Evolutionary conservation across 2,113 vertebrate genomes (phyloP), one percentile per base, ranked within the genome.

Genomic region (Rhinolophus sinicus): DNA sequence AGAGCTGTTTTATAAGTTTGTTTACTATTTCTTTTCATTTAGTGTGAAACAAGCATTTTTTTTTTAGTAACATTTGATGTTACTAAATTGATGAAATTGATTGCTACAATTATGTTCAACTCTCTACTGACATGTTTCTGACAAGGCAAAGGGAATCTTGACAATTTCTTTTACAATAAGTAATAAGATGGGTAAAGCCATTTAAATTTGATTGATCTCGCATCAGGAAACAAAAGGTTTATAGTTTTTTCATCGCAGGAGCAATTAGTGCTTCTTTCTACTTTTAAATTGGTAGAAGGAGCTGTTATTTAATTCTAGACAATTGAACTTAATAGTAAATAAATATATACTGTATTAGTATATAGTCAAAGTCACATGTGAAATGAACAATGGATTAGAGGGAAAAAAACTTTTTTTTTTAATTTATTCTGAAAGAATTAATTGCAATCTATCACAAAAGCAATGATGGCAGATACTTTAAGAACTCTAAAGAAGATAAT

Each of bases 251-350:
- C 33, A 60, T 70, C 38, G 94, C 15, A 40, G 9, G 77, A 8
- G 10, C 52, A 85, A 95, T 81, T 91, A 85, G 77, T 82, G 38
- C 18, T 85, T 78, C 56, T 67, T 73, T 92, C 8, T 64, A 89
- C 24, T 26, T 96, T 93, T 86, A 83, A 86, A 83, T 67, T 11
- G 24, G 5, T 82, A 64, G 93, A 93, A 92, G 19, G 13, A 70
- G 6, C 14, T 82, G 82, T 18, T 15, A 82, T 50, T 95, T 85
- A 85, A 77, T 65, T 90, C 38, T 84, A 67, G 26, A 76, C 3
- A 76, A 96, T 93, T 67, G 4, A 54, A 60, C n/a, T 73, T 85
- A 35, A 77, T 83, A 84, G 80, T 73, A 95, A 54, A 54, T 75
- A 94, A 81, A 72, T 19, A 86, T 54, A 52, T 67, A 38, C 18